Evolutionary conservation across 2,113 vertebrate species (phyloP).

Genomic region (Chunga burmeisteri): DNA sequence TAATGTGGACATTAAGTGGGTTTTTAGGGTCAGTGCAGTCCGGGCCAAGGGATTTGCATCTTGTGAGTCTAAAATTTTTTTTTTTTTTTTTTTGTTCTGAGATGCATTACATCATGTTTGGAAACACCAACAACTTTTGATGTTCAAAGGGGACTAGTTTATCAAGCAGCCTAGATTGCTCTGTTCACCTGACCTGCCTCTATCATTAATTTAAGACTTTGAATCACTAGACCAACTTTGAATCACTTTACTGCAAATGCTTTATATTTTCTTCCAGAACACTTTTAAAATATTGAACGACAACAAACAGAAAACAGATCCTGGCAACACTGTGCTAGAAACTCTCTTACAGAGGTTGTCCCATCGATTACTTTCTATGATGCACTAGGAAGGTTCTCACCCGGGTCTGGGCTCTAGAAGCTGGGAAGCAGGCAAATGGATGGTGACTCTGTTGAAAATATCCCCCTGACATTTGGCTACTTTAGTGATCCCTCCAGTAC

Average conservation of each 20-base stretch:
- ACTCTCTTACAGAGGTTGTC: not conserved
- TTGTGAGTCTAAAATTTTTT: not conserved
- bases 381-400: not conserved
- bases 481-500: not conserved
- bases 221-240: not conserved
- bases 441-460: not conserved
- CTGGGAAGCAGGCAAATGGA: not conserved
- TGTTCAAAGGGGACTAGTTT: not conserved
- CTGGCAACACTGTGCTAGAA: not conserved
- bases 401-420: not conserved
- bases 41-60: not conserved
- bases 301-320: not conserved
- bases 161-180: not conserved
- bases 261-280: not conserved
- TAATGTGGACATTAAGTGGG: not conserved
- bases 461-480: not conserved
- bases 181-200: not conserved
- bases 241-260: not conserved
- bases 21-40: conserved; percentile 4
- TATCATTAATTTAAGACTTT: not conserved
- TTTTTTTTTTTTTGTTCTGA: not conserved
- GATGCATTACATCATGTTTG: not conserved
- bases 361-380: not conserved
- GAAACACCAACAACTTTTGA: not conserved
- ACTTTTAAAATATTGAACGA: not conserved